Conservation (phyloP, 2,888 invertebrate species). For the Trissoscelio sp. region DNA sequence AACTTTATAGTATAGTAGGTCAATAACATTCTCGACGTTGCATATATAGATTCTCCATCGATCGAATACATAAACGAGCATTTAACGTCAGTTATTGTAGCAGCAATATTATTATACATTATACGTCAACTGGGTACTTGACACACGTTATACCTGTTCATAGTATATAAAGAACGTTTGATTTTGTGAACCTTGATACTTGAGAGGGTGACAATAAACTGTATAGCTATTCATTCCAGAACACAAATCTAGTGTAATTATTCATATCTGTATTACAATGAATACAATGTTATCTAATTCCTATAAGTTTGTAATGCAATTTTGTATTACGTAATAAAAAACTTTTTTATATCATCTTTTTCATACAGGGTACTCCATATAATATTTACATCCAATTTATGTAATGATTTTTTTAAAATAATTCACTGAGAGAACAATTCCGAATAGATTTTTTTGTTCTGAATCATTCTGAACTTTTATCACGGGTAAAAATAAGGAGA, state of each 20-base stretch:
- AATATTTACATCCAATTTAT: too few species aligned
- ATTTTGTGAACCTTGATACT: constrained; percentile 32
- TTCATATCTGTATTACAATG: not conserved
- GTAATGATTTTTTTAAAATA: too few species aligned
- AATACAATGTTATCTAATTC: not conserved
- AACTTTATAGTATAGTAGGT: constrained; percentile 34
- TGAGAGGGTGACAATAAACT: constrained; percentile 1
- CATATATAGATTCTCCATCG: not conserved
- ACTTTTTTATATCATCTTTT: too few species aligned
- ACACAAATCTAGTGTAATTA: not conserved
- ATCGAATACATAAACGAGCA: constrained; percentile 4
- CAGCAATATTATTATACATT: not conserved
- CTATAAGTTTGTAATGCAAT: too few species aligned
- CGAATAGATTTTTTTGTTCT: too few species aligned
- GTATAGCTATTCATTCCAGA: not conserved
- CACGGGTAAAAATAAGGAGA: too few species aligned
- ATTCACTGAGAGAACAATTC: too few species aligned
- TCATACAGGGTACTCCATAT: too few species aligned
- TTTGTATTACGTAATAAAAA: too few species aligned
- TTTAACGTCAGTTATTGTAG: not conserved
- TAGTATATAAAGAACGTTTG: not conserved
- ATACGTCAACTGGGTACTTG: not conserved
- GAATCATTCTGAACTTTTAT: too few species aligned
- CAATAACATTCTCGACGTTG: constrained; percentile 16
- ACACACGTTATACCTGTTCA: constrained; percentile 13